phyloP scores from a whole-genome alignment of 2,888 invertebrate species.

The Allacma fusca region DNA sequence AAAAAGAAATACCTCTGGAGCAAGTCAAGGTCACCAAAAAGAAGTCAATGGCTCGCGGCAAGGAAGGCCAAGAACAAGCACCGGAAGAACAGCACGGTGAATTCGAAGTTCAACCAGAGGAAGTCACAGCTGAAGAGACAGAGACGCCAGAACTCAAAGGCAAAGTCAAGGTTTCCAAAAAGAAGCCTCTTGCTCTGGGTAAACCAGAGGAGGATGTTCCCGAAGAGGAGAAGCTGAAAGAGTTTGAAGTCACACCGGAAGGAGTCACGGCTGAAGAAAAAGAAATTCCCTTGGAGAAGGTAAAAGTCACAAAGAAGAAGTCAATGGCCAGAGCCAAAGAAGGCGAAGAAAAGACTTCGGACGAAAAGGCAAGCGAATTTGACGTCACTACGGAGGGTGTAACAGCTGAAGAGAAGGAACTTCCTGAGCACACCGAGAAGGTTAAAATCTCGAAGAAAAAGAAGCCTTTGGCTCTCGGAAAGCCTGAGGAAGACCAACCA shows the following conservation, averaged over 20 bases:
- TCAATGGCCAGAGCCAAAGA: conserved; percentile 21
- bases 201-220: conserved; percentile 17
- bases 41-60: conserved; percentile 1
- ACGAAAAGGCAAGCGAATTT: conserved; percentile 63
- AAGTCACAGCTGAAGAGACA: conserved; percentile 41
- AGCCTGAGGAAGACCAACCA: conserved; percentile 33
- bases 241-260: conserved; percentile 23
- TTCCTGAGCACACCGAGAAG: conserved; percentile 23
- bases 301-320: conserved; percentile 19
- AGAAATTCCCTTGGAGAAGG: conserved; percentile 37
- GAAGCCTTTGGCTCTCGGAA: conserved; percentile 29
- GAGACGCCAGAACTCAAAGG: conserved; percentile 38
- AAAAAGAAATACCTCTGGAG: conserved; percentile 33
- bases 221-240: conserved; percentile 51
- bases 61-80: conserved; percentile 28
- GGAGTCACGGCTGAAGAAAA: conserved; percentile 28
- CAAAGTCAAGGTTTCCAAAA: conserved; percentile 33
- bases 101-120: conserved; percentile 18
- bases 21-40: conserved; percentile 35
- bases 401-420: conserved; percentile 2
- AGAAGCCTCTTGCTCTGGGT: background rate
- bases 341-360: conserved; percentile 59
- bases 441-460: conserved; percentile 34
- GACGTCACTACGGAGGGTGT: conserved; percentile 23
- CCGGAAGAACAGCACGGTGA: background rate